Evolutionary conservation across 2,113 vertebrate genomes (phyloP), one percentile per base, ranked within the genome.

Genomic region (Psittacus erithacus): DNA sequence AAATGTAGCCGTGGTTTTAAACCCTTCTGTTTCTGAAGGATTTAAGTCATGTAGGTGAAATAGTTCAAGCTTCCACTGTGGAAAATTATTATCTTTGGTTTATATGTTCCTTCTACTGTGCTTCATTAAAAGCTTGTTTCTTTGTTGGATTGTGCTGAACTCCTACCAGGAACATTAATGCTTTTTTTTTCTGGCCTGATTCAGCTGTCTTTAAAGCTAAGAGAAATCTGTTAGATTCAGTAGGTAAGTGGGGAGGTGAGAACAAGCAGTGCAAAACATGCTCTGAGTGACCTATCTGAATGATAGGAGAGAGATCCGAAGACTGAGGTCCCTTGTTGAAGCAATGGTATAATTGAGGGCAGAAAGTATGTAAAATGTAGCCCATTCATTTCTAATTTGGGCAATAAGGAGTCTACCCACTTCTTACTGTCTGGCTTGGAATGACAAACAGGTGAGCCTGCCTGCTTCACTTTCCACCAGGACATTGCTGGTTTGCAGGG

Each of bases 331-430:
- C 65, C 33, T 85, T 89, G 47, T 64, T 29, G 15, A 13, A 79
- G 10, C 29, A 49, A 24, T 47, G 31, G 12, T 87, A 52, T 44
- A 84, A 92, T 19, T 71, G 57, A 92, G 39, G 29, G 29, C 29
- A 67, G 80, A 88, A 86, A 46, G 8, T 28, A 50, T 3, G 1
- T 68, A 68, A 50, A 78, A 71, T 20, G 22, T 57, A 89, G 39
- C 22, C 71, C 28, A 41, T 84, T 91, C 46, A 79, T 79, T 82
- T 96, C 89, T 87, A 87, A 89, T 93, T 95, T 85, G 86, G 62
- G 76, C 69, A 50, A 62, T 23, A 31, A 87, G 27, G 38, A 71
- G 49, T 46, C 47, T 85, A 31, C 57, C 35, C 35, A 53, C n/a
- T 82, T 92, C 39, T 88, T 79, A 62, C 74, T 80, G 18, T 82